Conservation (phyloP, 2,797 vertebrate species). For the Chanos chanos region DNA sequence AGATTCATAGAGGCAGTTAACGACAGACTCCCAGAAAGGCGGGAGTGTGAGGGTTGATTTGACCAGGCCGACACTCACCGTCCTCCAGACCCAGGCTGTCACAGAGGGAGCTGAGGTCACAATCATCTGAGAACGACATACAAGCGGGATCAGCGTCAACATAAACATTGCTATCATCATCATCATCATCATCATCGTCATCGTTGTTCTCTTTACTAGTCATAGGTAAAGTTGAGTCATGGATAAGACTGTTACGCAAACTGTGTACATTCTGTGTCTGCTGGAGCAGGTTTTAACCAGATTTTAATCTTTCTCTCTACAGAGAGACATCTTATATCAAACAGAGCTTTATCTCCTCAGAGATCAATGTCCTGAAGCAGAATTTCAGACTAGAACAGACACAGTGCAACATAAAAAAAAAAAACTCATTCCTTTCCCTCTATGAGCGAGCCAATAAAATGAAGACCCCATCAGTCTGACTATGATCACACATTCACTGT, state of each 20-base stretch:
- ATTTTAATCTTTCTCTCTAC: no score
- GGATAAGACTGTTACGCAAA: no score
- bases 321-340: no score
- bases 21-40: no score
- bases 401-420: no score
- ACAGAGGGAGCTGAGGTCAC: constrained; percentile 89
- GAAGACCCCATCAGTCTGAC: not conserved
- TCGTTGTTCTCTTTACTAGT: not conserved
- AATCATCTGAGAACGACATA: constrained; percentile 77
- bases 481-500: not conserved
- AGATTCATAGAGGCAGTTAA: not conserved
- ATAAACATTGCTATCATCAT: not conserved
- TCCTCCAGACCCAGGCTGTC: constrained; percentile 90
- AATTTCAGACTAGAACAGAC: not conserved
- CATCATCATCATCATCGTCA: not conserved
- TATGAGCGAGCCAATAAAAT: not conserved
- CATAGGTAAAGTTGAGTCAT: not conserved
- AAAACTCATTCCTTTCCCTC: not conserved
- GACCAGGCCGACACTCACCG: constrained; percentile 63
- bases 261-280: no score
- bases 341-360: no score
- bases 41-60: constrained; percentile 7
- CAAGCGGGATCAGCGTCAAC: no score
- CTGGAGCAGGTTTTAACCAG: no score
- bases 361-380: not conserved